Evolutionary conservation across 2,888 invertebrate species (phyloP), one percentile per base, ranked within the genome.

Genomic region (Ectemnius continuus): DNA sequence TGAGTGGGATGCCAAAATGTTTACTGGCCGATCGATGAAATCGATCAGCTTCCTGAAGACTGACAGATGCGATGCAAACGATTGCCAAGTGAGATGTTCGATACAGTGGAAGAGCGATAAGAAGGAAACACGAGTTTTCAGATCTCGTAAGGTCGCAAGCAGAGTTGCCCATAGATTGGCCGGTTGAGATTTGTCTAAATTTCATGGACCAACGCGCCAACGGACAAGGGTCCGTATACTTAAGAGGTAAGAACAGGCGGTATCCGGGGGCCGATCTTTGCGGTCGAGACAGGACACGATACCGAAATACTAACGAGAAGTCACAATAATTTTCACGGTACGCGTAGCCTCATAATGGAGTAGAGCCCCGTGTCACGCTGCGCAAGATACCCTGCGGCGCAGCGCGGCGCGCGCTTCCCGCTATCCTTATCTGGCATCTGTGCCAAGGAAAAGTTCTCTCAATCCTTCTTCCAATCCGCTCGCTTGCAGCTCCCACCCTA

Each of bases 381-480:
- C 66, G 76, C 73, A 36, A 36, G 36, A 11, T 36, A 36, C 11
- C 36, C 36, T 36, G 36, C 36, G 36, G 36, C 36, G 23, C 3
- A n/a, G 23, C 23, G 23, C 23, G 23, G 36, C 36, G 36, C 36
- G 36, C 36, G 36, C 36, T 36, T 36, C 36, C 36, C 36, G 36
- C 36, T 36, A 78, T 80, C 72, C 78, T 80, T 80, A 80, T 80
- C 80, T 70, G 80, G 75, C 80, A 80, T 80, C 80, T 76, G 68
- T 80, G 80, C 80, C 80, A 78, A 78, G 80, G 76, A 73, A 72
- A 80, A 80, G 80, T 80, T 80, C 80, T 58, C 73, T 58, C 75
- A 80, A 80, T 80, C 78, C 75, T 75, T 63, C 48, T 66, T 47
- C 64, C 16, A 70, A 76, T 76, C 62, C 70, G 60, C 69, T 78